Conservation (phyloP, 1,140 invertebrate species). For the Zaprionus taronus region DNA sequence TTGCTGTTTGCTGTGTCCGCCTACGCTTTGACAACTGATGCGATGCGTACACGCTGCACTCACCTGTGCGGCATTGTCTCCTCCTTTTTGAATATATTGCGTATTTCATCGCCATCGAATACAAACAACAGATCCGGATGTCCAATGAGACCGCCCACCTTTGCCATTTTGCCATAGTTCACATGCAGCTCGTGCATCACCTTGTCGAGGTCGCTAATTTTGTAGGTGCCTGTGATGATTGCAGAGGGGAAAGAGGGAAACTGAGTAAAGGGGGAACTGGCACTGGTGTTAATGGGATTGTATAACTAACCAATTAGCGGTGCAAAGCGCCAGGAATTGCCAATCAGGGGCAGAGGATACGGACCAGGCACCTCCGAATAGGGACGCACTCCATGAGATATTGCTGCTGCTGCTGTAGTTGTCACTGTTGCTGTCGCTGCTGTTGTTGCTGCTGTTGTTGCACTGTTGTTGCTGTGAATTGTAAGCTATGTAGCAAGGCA, state of each 20-base stretch:
- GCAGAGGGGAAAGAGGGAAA: neutral
- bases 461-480: slow-evolving; percentile 40
- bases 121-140: slow-evolving; percentile 92
- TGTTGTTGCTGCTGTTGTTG: slow-evolving; percentile 8
- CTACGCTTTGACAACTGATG: slow-evolving; percentile 1
- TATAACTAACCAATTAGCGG: slow-evolving; percentile 87
- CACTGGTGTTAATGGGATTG: neutral
- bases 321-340: slow-evolving; percentile 93
- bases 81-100: slow-evolving; percentile 90
- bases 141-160: slow-evolving; percentile 90
- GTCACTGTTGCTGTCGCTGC: slow-evolving; percentile 12
- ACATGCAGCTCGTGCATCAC: slow-evolving; percentile 88
- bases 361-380: slow-evolving; percentile 91
- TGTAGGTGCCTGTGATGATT: slow-evolving; percentile 87
- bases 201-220: slow-evolving; percentile 90
- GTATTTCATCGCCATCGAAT: slow-evolving; percentile 91
- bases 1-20: neutral
- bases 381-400: slow-evolving; percentile 76
- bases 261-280: no score
- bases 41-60: slow-evolving; percentile 19
- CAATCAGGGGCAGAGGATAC: slow-evolving; percentile 89
- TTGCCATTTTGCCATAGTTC: slow-evolving; percentile 90
- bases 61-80: slow-evolving; percentile 89
- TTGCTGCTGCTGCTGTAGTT: slow-evolving; percentile 47
- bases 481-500: neutral